phyloP scores from a whole-genome alignment of 2,113 vertebrate genomes.

The Scomber japonicus region DNA sequence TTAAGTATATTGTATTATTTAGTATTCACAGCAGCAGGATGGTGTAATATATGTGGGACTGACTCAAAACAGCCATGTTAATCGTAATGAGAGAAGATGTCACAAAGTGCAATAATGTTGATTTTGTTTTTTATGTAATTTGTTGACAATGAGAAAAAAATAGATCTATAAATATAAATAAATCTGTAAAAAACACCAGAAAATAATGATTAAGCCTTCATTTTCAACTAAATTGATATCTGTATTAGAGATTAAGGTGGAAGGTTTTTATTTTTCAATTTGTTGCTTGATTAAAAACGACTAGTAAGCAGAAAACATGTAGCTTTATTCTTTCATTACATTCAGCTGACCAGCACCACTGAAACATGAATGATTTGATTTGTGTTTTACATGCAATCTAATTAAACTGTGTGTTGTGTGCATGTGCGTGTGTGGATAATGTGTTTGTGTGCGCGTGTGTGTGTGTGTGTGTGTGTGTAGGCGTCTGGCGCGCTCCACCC shows the following conservation, averaged over 20 bases:
- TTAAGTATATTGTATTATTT: background rate
- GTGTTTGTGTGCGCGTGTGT: slow-evolving; percentile 51
- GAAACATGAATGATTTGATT: slow-evolving; percentile 26
- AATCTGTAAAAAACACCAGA: background rate
- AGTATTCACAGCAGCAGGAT: background rate
- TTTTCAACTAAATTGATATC: too few relatives aligned
- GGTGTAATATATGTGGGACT: background rate
- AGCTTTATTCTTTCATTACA: slow-evolving; percentile 35
- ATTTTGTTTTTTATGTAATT: slow-evolving; percentile 20
- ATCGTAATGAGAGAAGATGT: background rate
- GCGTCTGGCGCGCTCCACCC: slow-evolving; percentile 95
- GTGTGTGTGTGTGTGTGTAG: slow-evolving; percentile 74
- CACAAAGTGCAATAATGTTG: background rate
- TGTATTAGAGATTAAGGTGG: background rate
- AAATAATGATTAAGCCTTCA: too few relatives aligned
- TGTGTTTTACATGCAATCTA: slow-evolving; percentile 6
- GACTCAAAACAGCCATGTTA: background rate
- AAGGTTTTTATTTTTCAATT: background rate
- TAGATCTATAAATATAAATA: background rate
- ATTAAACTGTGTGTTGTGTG: slow-evolving; percentile 65
- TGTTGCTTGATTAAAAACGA: background rate
- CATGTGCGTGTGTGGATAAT: slow-evolving; percentile 50
- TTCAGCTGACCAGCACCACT: slow-evolving; percentile 17
- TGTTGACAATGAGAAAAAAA: slow-evolving; percentile 17
- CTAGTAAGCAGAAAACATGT: slow-evolving; percentile 15